These are phyloP conservation scores for Coptodon bakossiorum DNA, from an alignment of 2,113 vertebrate genomes.

Conservation along the genomic window DNA sequence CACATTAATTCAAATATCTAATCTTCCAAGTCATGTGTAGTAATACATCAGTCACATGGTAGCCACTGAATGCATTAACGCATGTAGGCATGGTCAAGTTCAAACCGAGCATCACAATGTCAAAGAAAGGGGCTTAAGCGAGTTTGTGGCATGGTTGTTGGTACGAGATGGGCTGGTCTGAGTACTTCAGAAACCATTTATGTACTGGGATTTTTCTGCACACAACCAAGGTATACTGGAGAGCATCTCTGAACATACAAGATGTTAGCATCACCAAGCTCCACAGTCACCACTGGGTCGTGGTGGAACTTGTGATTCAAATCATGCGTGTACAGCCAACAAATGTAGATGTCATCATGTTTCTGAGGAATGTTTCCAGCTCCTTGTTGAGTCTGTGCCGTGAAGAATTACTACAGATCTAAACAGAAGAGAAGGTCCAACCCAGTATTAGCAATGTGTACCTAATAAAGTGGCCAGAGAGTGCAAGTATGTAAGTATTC, in stretches of 20 bases:
- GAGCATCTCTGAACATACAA: not conserved
- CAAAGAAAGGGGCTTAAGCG: not conserved
- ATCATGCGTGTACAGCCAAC: fast-evolving
- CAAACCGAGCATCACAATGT: not conserved
- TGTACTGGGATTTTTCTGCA: not conserved
- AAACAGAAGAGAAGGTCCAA: not conserved
- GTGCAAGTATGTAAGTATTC: fast-evolving
- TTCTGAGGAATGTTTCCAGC: not conserved
- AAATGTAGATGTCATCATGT: fast-evolving
- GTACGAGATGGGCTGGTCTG: fast-evolving
- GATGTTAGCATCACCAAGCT: fast-evolving
- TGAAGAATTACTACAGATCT: not conserved
- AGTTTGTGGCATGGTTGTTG: not conserved
- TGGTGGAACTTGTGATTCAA: not conserved
- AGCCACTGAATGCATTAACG: not conserved
- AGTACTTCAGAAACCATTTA: not conserved
- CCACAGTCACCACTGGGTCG: not conserved
- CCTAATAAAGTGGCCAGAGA: not conserved
- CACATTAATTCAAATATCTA: not conserved
- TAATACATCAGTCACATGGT: not conserved
- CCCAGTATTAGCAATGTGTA: not conserved
- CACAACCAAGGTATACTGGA: fast-evolving
- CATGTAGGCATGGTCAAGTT: fast-evolving
- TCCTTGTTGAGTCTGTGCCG: not conserved
- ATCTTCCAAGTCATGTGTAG: not conserved